phyloP scores from a whole-genome alignment of 2,797 vertebrate species.

The Enoplosus armatus region DNA sequence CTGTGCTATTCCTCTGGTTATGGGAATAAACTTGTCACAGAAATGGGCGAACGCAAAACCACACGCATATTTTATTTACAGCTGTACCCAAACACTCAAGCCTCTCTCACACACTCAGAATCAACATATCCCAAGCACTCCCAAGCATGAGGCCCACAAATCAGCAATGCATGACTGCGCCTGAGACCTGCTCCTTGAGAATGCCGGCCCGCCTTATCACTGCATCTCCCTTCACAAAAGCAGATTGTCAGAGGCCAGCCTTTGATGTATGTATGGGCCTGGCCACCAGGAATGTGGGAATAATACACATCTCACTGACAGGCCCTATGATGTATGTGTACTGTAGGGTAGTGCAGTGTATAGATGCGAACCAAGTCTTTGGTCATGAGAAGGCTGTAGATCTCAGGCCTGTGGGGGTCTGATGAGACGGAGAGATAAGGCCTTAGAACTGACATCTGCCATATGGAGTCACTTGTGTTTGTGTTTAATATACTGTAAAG shows the following conservation, averaged over 20 bases:
- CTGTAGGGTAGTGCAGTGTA: conserved; percentile 44
- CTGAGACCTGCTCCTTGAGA: conserved; percentile 75
- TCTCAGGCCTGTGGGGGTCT: conserved; percentile 39
- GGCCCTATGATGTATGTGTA: conserved; percentile 68
- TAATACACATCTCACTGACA: conserved; percentile 76
- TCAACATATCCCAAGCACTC: conserved; percentile 64
- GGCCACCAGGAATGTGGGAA: conserved; percentile 83
- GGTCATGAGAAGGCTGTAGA: conserved; percentile 52
- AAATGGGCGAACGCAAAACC: conserved; percentile 39
- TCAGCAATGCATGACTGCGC: conserved; percentile 79
- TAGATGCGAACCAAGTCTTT: conserved; percentile 38
- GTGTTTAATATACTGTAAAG: conserved; percentile 62
- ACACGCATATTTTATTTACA: conserved; percentile 69
- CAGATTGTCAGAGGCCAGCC: conserved; percentile 74
- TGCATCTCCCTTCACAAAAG: conserved; percentile 77
- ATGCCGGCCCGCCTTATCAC: conserved; percentile 74
- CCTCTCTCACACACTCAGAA: conserved; percentile 55
- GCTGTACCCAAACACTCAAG: conserved; percentile 55
- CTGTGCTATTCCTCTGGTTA: conserved; percentile 16
- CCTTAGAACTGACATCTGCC: conserved; percentile 43
- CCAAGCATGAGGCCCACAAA: conserved; percentile 73
- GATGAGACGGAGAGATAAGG: conserved; percentile 56
- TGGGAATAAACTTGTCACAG: conserved; percentile 48
- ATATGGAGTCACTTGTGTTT: conserved; percentile 58
- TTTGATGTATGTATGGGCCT: conserved; percentile 81